These are phyloP conservation scores for Bombyx huttoni DNA, from an alignment of 2,888 invertebrate species.

Conservation along the genomic window DNA sequence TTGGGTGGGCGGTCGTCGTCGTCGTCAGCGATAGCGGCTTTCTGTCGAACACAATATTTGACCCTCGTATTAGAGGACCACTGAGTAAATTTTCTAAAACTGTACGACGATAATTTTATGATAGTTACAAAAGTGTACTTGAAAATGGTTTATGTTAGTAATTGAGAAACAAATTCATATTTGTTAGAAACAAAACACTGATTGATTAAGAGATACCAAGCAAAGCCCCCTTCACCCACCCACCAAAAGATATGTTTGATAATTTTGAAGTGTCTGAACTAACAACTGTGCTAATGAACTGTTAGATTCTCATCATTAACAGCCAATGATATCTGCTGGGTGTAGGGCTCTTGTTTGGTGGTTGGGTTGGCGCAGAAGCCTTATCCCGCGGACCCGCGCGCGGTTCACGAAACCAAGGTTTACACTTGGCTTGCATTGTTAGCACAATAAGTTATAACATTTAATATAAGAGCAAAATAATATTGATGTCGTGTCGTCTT, in stretches of 20 bases:
- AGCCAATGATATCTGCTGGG: slow-evolving; percentile 51
- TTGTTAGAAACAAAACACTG: slow-evolving; percentile 12
- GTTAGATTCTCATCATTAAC: slow-evolving; percentile 6
- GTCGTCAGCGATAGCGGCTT: slow-evolving; percentile 72
- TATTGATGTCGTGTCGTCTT: slow-evolving; percentile 25
- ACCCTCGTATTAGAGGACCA: slow-evolving; percentile 51
- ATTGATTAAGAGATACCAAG: slow-evolving; percentile 66
- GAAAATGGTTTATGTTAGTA: slow-evolving; percentile 2
- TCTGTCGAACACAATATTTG: slow-evolving; percentile 46
- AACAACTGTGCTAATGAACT: background rate
- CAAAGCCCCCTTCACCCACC: slow-evolving; percentile 74
- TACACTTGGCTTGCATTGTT: slow-evolving; percentile 32
- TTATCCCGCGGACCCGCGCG: slow-evolving; percentile 65
- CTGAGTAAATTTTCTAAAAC: slow-evolving; percentile 6
- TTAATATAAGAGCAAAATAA: slow-evolving; percentile 9
- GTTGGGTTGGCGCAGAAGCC: slow-evolving; percentile 71
- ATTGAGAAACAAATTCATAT: slow-evolving; percentile 3
- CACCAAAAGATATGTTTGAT: slow-evolving; percentile 55
- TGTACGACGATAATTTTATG: background rate
- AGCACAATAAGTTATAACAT: slow-evolving; percentile 34
- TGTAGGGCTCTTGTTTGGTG: slow-evolving; percentile 73
- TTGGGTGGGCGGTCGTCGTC: slow-evolving; percentile 70
- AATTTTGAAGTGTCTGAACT: slow-evolving; percentile 32
- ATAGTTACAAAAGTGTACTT: no score
- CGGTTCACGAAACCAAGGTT: slow-evolving; percentile 30